Base-by-base conservation (phyloP, 2,888 invertebrate genomes). In the Copidosoma aretas region DNA sequence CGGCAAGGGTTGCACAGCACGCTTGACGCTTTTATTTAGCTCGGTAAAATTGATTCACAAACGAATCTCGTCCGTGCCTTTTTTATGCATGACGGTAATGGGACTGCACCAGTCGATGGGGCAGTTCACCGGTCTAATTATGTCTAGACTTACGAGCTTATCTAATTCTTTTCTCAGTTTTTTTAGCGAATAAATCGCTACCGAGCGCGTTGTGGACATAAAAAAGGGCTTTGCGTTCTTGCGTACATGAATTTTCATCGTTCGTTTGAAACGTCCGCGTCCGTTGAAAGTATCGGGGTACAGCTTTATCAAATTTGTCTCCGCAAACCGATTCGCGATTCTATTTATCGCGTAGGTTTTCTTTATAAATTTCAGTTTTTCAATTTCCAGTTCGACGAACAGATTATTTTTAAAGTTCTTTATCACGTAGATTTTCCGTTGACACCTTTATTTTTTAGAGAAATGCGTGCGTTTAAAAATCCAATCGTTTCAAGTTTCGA, bases 31-130 rank as follows among this genome's bases (percentile, higher is more conserved):
- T 64, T 72, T 73, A 53, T 79, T 80, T 4, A 80, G 68, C 62
- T 75, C 64, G 3, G 76, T 78, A 52, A 72, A 77, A 66, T 80
- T 79, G 5, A 73, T 68, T 62, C 79, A 80, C 15, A 79, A 39
- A 21, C 78, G 54, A 17, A 79, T 46, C 17, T 46, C 57, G 22
- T 56, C 25, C 8, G 62, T 72, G 15, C 22, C 21, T 21, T 56
- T 60, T 70, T 80, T 79, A 10, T 73, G 73, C 0, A 77, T 79
- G 3, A 79, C 75, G 0, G 82, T 82, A 64, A 82, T 78, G 0
- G 77, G 77, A 17, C 78, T 75, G 66, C 80, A 81, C 80, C 80
- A 82, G 1, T 76, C 77, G 2, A 79, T 81, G 10, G 78, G 77
- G 63, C 72, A 65, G n/a, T 77, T 73, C 0, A 82, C 77, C 14